Base-by-base conservation (phyloP, 2,888 invertebrate genomes). In the Eupithecia subfuscata region DNA sequence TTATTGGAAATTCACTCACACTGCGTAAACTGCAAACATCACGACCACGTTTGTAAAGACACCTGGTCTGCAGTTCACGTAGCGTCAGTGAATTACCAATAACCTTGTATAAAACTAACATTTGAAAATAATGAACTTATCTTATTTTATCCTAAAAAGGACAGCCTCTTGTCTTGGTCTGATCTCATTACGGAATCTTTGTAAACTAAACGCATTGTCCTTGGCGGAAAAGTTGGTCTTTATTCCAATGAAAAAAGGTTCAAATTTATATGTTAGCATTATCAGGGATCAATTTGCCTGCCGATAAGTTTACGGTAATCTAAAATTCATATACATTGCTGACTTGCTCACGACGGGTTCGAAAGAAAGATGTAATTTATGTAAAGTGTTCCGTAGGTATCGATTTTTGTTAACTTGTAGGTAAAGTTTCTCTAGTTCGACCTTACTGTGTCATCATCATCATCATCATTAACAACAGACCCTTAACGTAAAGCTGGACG, bases 251-350 rank as follows among this genome's bases (percentile, higher is more conserved):
- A 25, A 6, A 14, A 60, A 60, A 60, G 60, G 60, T 60, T 25
- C 25, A 60, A 25, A 60, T 25, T 60, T 22, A 60, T 25, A 3
- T 56, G 56, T 25, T 22, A 5, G 56, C 1, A 25, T 25, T 56
- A 14, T 60, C 60, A 60, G 60, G 60, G 60, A 25, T 60, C 60
- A 60, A 60, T 6, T 60, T 25, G 9, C 30, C 18, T 37, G 37
- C 37, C 34, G 65, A 34, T 34, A 37, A 65, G 60, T 25, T 60
- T 67, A 22, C 48, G 74, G 70, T 74, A 74, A 74, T 74, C 63
- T 65, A 60, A 74, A 74, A 74, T 74, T 74, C 74, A 74, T 74
- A 74, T 64, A 64, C 64, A 69, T 74, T 74, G 74, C 73, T 73
- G 73, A 73, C 69, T 74, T 43, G 69, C 52, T 69, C 74, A 64